These are phyloP conservation scores for Chaetogeoica ovagalla DNA, from an alignment of 2,888 invertebrate species.

Conservation along the genomic window DNA sequence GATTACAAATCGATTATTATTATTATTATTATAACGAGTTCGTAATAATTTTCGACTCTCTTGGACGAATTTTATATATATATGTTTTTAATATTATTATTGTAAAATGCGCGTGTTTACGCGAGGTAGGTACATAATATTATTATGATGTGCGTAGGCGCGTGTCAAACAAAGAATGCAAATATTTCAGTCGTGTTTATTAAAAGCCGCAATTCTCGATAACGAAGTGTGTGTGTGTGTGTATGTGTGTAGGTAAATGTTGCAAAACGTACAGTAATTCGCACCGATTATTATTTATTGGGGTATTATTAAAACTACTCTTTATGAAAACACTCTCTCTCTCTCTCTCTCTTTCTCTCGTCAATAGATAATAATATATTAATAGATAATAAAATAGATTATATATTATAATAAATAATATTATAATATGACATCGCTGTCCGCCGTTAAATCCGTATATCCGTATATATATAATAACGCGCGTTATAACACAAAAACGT, in stretches of 20 bases:
- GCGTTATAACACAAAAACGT: too few relatives aligned
- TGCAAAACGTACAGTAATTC: constrained; percentile 39
- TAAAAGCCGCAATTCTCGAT: constrained; percentile 48
- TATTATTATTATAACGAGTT: too few relatives aligned
- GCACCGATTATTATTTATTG: constrained; percentile 42
- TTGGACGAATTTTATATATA: too few relatives aligned
- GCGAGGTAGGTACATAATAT: background rate
- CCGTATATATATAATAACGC: too few relatives aligned
- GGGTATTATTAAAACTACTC: constrained; percentile 42
- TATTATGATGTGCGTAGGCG: background rate
- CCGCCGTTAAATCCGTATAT: too few relatives aligned
- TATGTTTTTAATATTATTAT: background rate
- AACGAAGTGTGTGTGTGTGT: constrained; percentile 30
- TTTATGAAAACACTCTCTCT: background rate
- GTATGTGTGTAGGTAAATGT: constrained; percentile 35
- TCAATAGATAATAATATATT: too few relatives aligned
- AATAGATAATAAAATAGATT: too few relatives aligned
- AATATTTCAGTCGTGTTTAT: constrained; percentile 48
- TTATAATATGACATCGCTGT: too few relatives aligned
- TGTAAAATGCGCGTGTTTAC: background rate
- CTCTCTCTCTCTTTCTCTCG: background rate
- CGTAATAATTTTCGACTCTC: too few relatives aligned
- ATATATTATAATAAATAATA: too few relatives aligned
- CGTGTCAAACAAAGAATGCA: constrained; percentile 38
- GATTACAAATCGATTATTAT: too few relatives aligned